These are phyloP conservation scores for Cynopterus sphinx DNA, from an alignment of 2,797 vertebrate genomes.

Conservation along the genomic window DNA sequence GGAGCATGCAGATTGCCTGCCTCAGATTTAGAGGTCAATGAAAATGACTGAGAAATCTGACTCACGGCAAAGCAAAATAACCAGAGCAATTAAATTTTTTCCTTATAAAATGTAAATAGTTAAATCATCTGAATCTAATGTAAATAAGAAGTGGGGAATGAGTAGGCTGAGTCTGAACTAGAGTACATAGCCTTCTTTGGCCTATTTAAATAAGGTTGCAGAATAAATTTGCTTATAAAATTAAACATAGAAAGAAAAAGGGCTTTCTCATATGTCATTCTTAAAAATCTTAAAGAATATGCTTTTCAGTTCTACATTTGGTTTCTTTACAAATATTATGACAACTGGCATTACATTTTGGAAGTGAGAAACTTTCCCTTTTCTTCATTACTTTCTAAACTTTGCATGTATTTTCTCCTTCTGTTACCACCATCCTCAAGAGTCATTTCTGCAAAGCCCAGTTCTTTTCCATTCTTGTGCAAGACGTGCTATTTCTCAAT, in stretches of 20 bases:
- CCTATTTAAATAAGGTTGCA: not conserved
- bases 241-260: not conserved
- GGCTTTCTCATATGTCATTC: not conserved
- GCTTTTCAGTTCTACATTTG: slow-evolving; percentile 1
- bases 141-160: not conserved
- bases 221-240: slow-evolving; percentile 18
- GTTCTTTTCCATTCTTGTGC: not conserved
- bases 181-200: not conserved
- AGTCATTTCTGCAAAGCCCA: not conserved
- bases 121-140: not conserved
- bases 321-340: slow-evolving; percentile 52
- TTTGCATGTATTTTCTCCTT: not conserved
- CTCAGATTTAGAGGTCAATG: not conserved
- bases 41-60: not conserved
- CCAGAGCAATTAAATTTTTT: not conserved
- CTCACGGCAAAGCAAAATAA: not conserved
- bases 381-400: slow-evolving; percentile 23
- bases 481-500: not conserved
- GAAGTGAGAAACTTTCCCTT: not conserved
- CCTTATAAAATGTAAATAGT: not conserved
- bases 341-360: not conserved
- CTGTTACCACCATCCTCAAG: not conserved
- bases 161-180: not conserved
- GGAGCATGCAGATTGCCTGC: not conserved
- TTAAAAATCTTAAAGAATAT: not conserved